phyloP scores from a whole-genome alignment of 2,888 invertebrate genomes.

The Ormyrus nitidulus region DNA sequence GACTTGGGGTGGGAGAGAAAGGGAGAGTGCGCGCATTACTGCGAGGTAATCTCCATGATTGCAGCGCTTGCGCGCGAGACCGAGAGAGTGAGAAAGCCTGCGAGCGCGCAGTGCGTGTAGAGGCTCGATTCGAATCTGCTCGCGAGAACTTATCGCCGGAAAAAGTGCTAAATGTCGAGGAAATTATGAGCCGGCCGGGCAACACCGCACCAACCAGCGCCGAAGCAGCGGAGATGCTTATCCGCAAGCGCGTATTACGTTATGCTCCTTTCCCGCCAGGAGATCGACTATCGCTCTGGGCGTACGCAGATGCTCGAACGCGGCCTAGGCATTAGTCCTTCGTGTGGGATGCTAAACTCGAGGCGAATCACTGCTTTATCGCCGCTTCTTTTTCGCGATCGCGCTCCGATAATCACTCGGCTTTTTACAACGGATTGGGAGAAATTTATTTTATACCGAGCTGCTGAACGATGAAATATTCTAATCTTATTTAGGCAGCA shows the following conservation, averaged over 20 bases:
- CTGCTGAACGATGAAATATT: too few relatives aligned
- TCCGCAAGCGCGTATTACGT: conserved; percentile 48
- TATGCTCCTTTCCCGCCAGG: background rate
- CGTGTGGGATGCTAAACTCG: background rate
- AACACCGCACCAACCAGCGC: background rate
- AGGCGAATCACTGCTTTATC: background rate
- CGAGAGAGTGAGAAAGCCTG: conserved; percentile 15
- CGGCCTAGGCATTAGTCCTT: too few relatives aligned
- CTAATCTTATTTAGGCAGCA: too few relatives aligned
- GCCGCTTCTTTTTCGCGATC: background rate
- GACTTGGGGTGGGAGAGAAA: background rate
- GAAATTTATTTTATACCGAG: too few relatives aligned
- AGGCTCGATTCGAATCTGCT: conserved; percentile 53
- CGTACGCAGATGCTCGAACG: background rate
- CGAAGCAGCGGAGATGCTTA: conserved; percentile 57
- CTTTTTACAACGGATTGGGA: too few relatives aligned
- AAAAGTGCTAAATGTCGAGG: conserved; percentile 63
- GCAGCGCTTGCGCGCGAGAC: conserved; percentile 53
- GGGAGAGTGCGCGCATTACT: conserved; percentile 53
- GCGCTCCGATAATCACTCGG: too few relatives aligned
- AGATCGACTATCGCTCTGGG: conserved; percentile 44
- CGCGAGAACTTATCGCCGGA: conserved; percentile 55
- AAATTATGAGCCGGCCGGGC: conserved; percentile 61
- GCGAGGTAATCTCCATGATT: conserved; percentile 65
- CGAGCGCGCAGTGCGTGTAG: conserved; percentile 39